Evolutionary conservation across 2,888 invertebrate species (phyloP), one percentile per base, ranked within the genome.

Genomic region (Trisateles emortualis): DNA sequence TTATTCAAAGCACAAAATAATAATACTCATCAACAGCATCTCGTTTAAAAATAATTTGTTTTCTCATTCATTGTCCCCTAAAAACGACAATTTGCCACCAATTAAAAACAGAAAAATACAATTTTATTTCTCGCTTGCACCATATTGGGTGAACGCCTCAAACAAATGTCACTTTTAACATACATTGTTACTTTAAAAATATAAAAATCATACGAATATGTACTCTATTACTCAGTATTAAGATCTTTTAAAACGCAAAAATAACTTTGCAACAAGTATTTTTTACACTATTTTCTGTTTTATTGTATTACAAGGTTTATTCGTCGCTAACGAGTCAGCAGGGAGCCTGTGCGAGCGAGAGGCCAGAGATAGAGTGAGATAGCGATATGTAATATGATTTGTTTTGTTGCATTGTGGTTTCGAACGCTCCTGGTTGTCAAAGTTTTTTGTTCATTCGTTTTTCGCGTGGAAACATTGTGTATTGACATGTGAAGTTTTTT

Each of bases 101-200:
- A 90, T 91, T 90, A 90, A 88, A 88, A 88, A 84, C 74, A 85
- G 81, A 88, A 87, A 87, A 88, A 89, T 84, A 86, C 84, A 85
- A 87, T 88, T 88, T 76, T 53, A 79, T 79, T 84, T 80, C 76
- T 80, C 81, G 76, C 73, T 72, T 73, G 75, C 79, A 86, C 85
- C 89, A 89, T 90, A 88, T 88, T 90, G 87, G 81, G 86, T 79
- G 83, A 81, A 88, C 92, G 92, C 92, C 91, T 90, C 84, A 84
- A 81, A 88, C 92, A 91, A 92, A 91, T 92, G 92, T 86, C 84
- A 83, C 81, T 79, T 35, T 81, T 79, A 76, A 64, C 55, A 65
- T 70, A 51, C 49, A 61, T 35, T 32, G 46, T 79, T 61, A 79
- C 22, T 1, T 50, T 64, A 60, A 13, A 14, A 50, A 0, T 19